phyloP scores from a whole-genome alignment of 1,140 invertebrate genomes.

The Bradynema listronoti region DNA sequence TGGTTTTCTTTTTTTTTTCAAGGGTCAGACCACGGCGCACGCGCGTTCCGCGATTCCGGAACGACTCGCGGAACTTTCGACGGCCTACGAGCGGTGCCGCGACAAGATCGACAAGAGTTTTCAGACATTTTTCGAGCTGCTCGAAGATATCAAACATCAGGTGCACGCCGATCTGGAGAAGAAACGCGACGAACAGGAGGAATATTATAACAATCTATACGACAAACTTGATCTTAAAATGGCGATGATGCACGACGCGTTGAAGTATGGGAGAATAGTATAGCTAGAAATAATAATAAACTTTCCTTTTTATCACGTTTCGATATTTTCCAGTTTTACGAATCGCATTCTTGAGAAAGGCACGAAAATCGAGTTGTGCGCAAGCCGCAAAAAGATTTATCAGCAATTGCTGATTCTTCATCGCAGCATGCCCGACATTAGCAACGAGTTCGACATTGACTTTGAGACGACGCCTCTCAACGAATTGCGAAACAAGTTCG shows the following conservation, averaged over 20 bases:
- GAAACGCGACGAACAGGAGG: slow-evolving; percentile 31
- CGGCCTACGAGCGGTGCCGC: slow-evolving; percentile 18
- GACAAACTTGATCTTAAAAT: slow-evolving; percentile 27
- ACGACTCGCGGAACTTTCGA: slow-evolving; percentile 17
- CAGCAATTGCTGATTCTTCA: slow-evolving; percentile 23
- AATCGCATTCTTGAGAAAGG: slow-evolving; percentile 30
- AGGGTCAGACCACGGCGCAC: slow-evolving; percentile 16
- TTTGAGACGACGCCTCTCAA: slow-evolving; percentile 20
- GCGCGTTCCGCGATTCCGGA: slow-evolving; percentile 31
- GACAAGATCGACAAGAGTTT: slow-evolving; percentile 28
- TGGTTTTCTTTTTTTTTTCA: neutral
- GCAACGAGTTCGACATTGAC: slow-evolving; percentile 26
- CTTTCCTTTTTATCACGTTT: slow-evolving; percentile 5
- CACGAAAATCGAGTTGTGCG: slow-evolving; percentile 21
- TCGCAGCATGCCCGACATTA: slow-evolving; percentile 26
- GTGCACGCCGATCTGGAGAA: slow-evolving; percentile 25
- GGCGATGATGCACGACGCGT: slow-evolving; percentile 28
- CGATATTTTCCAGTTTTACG: slow-evolving; percentile 20
- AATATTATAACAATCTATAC: slow-evolving; percentile 25
- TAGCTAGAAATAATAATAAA: neutral
- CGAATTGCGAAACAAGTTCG: slow-evolving; percentile 25
- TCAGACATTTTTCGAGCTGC: slow-evolving; percentile 9
- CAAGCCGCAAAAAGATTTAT: slow-evolving; percentile 25
- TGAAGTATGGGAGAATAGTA: neutral
- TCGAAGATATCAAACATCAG: slow-evolving; percentile 22